Conservation (phyloP, 1,140 invertebrate genomes). For the Rhizoglyphus robini region DNA sequence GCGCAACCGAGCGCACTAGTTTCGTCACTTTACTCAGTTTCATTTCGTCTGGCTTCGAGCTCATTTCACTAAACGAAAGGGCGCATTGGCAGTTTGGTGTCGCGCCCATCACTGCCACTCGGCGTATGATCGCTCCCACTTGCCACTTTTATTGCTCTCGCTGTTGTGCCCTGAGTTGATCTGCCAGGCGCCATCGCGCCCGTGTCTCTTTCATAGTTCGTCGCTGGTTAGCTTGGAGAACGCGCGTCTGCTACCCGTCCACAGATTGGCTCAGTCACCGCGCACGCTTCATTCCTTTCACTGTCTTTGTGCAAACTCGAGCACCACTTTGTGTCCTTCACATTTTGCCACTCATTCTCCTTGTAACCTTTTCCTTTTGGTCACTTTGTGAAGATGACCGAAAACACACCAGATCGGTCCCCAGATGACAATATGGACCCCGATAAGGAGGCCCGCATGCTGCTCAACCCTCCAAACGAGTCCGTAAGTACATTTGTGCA, state of each 20-base stretch:
- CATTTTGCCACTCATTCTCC: no score
- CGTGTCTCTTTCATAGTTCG: background rate
- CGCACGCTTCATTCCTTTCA: background rate
- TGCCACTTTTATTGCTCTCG: background rate
- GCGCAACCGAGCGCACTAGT: no score
- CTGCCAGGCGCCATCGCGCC: background rate
- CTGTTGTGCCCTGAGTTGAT: background rate
- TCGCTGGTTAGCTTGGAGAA: background rate
- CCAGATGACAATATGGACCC: background rate
- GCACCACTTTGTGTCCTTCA: background rate
- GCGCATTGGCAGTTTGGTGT: no score
- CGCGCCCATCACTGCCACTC: background rate
- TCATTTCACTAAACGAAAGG: no score
- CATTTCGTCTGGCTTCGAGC: no score
- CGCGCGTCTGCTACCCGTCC: background rate
- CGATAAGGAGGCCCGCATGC: background rate
- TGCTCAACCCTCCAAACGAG: background rate
- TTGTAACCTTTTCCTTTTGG: no score
- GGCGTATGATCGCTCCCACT: background rate
- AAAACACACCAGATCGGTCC: background rate
- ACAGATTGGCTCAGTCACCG: background rate
- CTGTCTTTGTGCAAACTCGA: background rate
- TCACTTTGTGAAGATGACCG: background rate
- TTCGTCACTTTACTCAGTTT: no score
- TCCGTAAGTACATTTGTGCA: background rate